A percentile compares a stretch with the other conserved stretches of the same genome.
Evolutionary conservation across 2,113 vertebrate genomes (phyloP).

Genomic region (Microtus oregoni): DNA sequence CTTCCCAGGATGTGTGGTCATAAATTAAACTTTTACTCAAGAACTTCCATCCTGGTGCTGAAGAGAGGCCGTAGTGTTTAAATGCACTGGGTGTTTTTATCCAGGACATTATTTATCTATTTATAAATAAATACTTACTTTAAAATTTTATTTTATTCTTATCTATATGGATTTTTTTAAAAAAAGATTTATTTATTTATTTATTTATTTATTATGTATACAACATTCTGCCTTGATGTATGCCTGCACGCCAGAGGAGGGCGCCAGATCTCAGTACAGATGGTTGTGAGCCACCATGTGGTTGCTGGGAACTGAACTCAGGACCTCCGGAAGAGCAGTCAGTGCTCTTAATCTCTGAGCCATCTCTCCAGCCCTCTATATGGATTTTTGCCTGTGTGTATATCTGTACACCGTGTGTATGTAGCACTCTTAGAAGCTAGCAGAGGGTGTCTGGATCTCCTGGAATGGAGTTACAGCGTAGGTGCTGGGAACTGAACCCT

Average conservation of each 20-base stretch:
- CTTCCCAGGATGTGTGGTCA: neutral
- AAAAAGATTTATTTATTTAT: too few species aligned
- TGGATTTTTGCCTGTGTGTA: neutral
- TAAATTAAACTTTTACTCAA: conserved; percentile 12
- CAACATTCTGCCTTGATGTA: too few species aligned
- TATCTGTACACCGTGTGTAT: neutral
- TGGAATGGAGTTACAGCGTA: neutral
- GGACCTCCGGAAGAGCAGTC: too few species aligned
- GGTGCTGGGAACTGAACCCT: neutral
- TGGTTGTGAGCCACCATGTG: too few species aligned
- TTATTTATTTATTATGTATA: too few species aligned
- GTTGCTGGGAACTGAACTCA: too few species aligned
- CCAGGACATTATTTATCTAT: neutral
- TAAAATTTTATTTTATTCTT: neutral
- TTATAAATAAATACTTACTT: neutral
- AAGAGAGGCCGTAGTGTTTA: neutral
- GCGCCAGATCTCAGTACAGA: too few species aligned
- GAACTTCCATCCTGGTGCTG: neutral
- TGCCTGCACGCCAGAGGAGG: too few species aligned
- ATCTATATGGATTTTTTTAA: neutral
- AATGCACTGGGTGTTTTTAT: neutral
- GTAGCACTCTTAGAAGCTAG: neutral
- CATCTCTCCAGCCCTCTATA: neutral
- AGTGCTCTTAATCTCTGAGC: too few species aligned
- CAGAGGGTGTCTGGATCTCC: neutral